A percentile compares a stretch with the other conserved stretches of the same genome.
These are phyloP conservation scores for Nannobrachium achirus DNA, from an alignment of 2,113 vertebrate species.

Conservation along the genomic window DNA sequence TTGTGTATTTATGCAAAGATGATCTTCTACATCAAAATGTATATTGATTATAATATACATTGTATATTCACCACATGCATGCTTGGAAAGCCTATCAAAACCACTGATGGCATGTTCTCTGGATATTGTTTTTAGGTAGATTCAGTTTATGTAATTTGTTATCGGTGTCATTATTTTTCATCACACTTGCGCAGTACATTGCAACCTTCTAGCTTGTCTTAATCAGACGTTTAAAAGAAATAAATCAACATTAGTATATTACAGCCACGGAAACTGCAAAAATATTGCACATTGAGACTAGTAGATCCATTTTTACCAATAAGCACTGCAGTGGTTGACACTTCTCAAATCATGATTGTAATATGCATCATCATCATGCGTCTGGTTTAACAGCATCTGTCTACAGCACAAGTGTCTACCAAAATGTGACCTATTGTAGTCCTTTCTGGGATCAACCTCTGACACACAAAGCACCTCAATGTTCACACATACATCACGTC, in stretches of 20 bases:
- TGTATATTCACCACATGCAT: constrained; percentile 36
- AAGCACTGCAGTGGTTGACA: not conserved
- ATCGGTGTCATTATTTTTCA: not conserved
- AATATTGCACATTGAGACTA: not conserved
- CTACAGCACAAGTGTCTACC: not conserved
- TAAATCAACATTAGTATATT: not conserved
- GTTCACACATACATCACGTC: not conserved
- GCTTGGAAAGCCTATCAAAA: not conserved
- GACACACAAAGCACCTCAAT: not conserved
- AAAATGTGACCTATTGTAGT: not conserved
- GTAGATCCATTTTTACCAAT: not conserved
- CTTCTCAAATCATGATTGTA: not conserved
- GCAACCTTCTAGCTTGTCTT: no score
- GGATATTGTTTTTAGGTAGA: not conserved
- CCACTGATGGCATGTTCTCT: not conserved
- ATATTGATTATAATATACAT: constrained; percentile 19
- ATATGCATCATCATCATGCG: not conserved
- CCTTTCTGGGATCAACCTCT: not conserved
- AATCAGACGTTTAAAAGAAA: not conserved
- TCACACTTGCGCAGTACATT: not conserved
- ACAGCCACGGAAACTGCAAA: not conserved
- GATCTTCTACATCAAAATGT: constrained; percentile 13
- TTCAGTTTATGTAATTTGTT: no score
- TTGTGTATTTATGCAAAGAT: constrained; percentile 29
- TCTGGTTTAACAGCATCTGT: not conserved